Base-by-base conservation (phyloP, 1,140 invertebrate species). In the Drosophila burlai region DNA sequence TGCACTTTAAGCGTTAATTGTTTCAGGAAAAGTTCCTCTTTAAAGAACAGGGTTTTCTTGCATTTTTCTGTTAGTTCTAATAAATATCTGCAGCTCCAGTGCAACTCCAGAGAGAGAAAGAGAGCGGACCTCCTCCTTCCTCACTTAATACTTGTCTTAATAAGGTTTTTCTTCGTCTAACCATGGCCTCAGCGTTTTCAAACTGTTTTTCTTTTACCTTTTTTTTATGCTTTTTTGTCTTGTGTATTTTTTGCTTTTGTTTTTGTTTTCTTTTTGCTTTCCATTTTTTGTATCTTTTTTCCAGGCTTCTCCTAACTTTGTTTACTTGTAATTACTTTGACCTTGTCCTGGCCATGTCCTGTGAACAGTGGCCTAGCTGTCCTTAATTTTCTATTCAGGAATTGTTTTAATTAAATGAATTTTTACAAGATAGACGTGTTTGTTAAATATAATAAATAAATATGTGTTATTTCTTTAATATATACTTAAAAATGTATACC, bases 311-410 rank as follows among this genome's bases (percentile, higher is more conserved):
- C 1, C 74, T 57, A 57, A 77, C 75, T 77, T 77, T 77, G 75
- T 77, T 77, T 77, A 77, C 75, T 77, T 77, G 49, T 77, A 77
- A 77, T 77, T 77, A 77, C 64, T 77, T 77, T 77, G 74, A 77
- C 75, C 74, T 78, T 78, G 62, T 10, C 24, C n/a, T 7, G 45
- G 61, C 47, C 47, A 29, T 16, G 46, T 47, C 46, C 46, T 47
- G 21, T 3, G 47, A 16, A 49, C 47, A 49, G 47, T 29, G 47
- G 47, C 4, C 4, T n/a, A 1, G n/a, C 24, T 47, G 24, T 15
- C 2, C 6, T 1, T 0, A 7, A 47, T 24, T 7, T n/a, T 42
- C 9, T 9, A 31, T 31, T 31, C 31, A 9, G 16, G 3, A 42
- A n/a, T 8, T 46, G 11, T 18, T 3, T 7, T 24, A 24, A 24